Conservation (phyloP, 2,113 vertebrate species). For the Actenoides hombroni region DNA sequence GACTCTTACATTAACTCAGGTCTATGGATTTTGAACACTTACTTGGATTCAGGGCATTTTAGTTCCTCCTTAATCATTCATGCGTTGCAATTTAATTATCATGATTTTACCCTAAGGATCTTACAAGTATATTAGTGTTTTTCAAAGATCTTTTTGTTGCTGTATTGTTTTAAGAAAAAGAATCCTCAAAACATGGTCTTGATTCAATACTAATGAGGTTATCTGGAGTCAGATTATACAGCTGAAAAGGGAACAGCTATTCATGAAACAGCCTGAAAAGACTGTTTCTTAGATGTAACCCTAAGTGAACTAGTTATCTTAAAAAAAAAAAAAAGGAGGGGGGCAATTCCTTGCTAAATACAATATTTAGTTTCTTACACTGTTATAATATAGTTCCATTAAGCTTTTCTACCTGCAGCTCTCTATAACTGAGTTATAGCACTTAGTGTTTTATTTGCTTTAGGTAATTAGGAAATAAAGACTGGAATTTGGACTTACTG, state of each 20-base stretch:
- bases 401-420: not conserved
- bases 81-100: not conserved
- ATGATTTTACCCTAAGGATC: not conserved
- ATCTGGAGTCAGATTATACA: not conserved
- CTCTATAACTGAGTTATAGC: not conserved
- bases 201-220: not conserved
- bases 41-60: slow-evolving; percentile 3
- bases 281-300: not conserved
- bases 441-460: slow-evolving; percentile 19
- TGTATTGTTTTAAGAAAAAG: not conserved
- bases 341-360: not conserved
- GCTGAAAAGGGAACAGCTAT: not conserved
- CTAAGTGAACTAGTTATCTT: not conserved
- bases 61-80: slow-evolving; percentile 1
- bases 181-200: not conserved
- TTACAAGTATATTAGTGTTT: not conserved
- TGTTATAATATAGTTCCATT: not conserved
- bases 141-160: not conserved
- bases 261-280: not conserved
- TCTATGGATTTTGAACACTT: not conserved
- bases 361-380: not conserved
- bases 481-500: not conserved
- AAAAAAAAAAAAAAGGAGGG: not conserved
- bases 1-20: not conserved
- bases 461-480: slow-evolving; percentile 2